Base-by-base conservation (phyloP, 2,797 vertebrate genomes). In the Pteropus rufus region DNA sequence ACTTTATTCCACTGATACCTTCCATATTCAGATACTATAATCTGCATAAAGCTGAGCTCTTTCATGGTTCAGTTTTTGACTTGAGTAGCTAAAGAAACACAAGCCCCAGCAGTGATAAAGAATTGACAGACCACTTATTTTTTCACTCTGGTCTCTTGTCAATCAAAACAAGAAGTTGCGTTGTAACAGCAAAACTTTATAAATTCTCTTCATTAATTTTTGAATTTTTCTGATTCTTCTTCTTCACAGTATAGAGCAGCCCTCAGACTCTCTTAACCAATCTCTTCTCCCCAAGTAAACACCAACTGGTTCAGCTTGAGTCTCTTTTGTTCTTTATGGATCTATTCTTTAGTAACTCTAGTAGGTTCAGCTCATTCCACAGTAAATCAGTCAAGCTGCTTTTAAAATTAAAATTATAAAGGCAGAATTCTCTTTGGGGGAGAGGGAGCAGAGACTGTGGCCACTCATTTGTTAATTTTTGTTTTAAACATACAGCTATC, bases 371-470 rank as follows among this genome's bases (percentile, higher is more conserved):
- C 29, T 31, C 15, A 21, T 85, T 89, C 34, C 46, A 79, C 26
- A 84, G n/a, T 89, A 7, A 70, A 29, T 82, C 5, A 29, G n/a
- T 58, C 29, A 91, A 14, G 3, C 23, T 80, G 62, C 52, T 89
- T 96, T 89, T 14, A 92, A 19, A 91, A 65, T 54, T 89, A 46
- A 95, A 81, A 67, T 93, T 84, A 54, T 16, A 92, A 23, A 77
- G 62, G 24, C 46, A 60, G 12, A 39, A 69, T 93, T 76, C 91
- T 80, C 23, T 91, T 91, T 41, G 26, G 7, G 60, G 18, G 39
- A 31, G 5, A 70, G 41, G 36, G 46, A 88, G 10, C 14, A 31
- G 16, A 76, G 64, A 34, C 46, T 77, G 5, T 69, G 76, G 29
- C 52, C 73, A 52, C 21, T 6, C 24, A 58, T 54, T 82, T 58